Conservation (phyloP, 2,797 vertebrate genomes). For the Oryzias sinensis region DNA sequence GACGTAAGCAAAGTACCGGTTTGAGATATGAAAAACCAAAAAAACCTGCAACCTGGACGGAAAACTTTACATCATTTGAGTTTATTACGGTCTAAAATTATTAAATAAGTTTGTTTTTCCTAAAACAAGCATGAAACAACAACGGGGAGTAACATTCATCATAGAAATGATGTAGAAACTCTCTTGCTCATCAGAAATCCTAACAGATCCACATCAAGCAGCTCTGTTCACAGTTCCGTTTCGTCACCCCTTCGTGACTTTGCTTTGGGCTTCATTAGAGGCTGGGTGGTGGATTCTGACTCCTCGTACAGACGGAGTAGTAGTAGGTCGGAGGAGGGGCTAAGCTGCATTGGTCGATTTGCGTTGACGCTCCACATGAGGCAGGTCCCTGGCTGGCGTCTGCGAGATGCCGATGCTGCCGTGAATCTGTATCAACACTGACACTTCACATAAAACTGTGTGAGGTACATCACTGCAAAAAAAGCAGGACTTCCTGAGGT, state of each 20-base stretch:
- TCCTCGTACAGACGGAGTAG: slow-evolving; percentile 22
- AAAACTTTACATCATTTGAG: too few species aligned
- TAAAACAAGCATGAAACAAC: too few species aligned
- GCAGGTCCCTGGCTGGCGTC: not conserved
- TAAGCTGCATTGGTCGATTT: not conserved
- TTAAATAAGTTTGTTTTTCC: too few species aligned
- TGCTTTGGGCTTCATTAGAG: slow-evolving; percentile 69
- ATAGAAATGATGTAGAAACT: too few species aligned
- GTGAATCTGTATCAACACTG: slow-evolving; percentile 7
- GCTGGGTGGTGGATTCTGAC: slow-evolving; percentile 52
- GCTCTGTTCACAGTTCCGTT: not conserved
- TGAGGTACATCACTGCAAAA: not conserved
- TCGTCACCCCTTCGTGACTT: slow-evolving; percentile 28
- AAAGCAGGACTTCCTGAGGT: slow-evolving; percentile 44
- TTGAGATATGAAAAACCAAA: too few species aligned
- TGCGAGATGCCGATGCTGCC: not conserved
- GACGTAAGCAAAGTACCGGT: too few species aligned
- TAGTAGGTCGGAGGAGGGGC: slow-evolving; percentile 3
- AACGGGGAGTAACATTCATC: too few species aligned
- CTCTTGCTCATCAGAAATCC: too few species aligned
- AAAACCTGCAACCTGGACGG: too few species aligned
- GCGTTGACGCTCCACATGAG: not conserved
- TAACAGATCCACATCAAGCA: not conserved
- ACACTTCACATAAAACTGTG: not conserved
- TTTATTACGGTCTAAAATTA: too few species aligned